These are phyloP conservation scores for Cecidostiba fungosa DNA, from an alignment of 2,888 invertebrate species.

Conservation along the genomic window DNA sequence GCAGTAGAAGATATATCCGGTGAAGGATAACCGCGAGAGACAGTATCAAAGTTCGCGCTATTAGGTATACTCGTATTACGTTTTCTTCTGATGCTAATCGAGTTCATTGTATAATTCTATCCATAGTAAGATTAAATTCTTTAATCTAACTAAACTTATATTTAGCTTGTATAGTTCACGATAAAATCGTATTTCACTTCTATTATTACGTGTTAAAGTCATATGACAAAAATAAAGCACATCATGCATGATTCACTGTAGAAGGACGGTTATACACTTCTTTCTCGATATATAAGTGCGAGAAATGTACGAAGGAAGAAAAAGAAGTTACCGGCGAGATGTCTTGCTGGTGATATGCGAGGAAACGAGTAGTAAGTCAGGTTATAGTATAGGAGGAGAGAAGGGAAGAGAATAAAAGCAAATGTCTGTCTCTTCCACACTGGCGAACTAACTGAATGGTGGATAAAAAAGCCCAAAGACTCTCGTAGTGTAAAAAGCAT, in stretches of 20 bases:
- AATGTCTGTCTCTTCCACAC: slow-evolving; percentile 41
- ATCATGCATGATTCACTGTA: no score
- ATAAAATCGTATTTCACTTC: no score
- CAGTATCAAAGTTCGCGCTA: neutral
- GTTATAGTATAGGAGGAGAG: neutral
- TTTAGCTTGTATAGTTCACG: no score
- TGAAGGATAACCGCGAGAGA: no score
- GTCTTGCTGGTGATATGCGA: slow-evolving; percentile 18
- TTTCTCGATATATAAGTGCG: neutral
- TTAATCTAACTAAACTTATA: no score
- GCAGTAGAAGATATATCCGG: no score
- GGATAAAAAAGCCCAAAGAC: slow-evolving; percentile 23
- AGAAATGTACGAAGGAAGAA: neutral
- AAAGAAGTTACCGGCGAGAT: slow-evolving; percentile 9
- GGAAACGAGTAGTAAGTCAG: neutral
- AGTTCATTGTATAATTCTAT: neutral
- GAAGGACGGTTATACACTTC: neutral
- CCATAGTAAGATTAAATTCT: no score
- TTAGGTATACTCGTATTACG: neutral
- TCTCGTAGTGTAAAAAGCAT: slow-evolving; percentile 19
- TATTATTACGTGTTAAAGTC: no score
- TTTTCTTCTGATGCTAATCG: neutral
- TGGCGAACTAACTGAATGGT: slow-evolving; percentile 39
- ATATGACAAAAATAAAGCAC: no score
- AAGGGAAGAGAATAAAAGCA: slow-evolving; percentile 43